These are phyloP conservation scores for Scarus forsteni DNA, from an alignment of 2,797 vertebrate species.

Conservation along the genomic window DNA sequence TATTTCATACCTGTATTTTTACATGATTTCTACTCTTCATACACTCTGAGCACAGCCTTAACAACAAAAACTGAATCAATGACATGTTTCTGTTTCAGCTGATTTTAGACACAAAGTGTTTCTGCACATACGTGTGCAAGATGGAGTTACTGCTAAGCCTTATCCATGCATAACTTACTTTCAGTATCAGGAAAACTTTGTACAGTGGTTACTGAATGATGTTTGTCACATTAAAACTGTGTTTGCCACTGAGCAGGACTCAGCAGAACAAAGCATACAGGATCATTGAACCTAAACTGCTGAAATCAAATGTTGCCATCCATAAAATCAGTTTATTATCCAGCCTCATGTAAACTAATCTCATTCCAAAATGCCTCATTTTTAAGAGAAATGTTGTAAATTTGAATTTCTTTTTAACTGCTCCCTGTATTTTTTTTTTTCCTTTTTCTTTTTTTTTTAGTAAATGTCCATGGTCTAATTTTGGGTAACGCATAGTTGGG, in stretches of 20 bases:
- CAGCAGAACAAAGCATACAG: constrained; percentile 72
- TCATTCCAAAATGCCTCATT: constrained; percentile 76
- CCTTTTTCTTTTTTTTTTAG: constrained; percentile 82
- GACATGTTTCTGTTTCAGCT: constrained; percentile 27
- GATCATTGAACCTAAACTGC: constrained; percentile 29
- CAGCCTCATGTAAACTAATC: constrained; percentile 74
- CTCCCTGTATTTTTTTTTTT: constrained; percentile 88
- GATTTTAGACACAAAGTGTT: constrained; percentile 37
- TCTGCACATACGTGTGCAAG: constrained; percentile 50
- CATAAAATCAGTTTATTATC: constrained; percentile 77
- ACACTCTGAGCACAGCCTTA: constrained; percentile 75
- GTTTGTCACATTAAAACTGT: constrained; percentile 54
- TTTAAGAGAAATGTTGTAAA: constrained; percentile 87
- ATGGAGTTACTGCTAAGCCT: constrained; percentile 47
- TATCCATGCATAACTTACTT: constrained; percentile 57
- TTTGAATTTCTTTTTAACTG: constrained; percentile 85
- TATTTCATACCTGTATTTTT: constrained; percentile 65
- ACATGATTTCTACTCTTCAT: constrained; percentile 52
- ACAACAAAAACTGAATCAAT: constrained; percentile 60
- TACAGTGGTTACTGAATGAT: constrained; percentile 42
- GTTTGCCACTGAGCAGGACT: constrained; percentile 79
- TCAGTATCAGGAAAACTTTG: constrained; percentile 45
- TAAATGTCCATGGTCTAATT: constrained; percentile 90
- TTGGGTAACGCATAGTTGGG: constrained; percentile 89
- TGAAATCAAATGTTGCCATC: constrained; percentile 42